Evolutionary conservation across 35 echinoderm and acorn worm species (phyloP), one percentile per base, ranked within the genome.

Genomic region (Lytechinus pictus): DNA sequence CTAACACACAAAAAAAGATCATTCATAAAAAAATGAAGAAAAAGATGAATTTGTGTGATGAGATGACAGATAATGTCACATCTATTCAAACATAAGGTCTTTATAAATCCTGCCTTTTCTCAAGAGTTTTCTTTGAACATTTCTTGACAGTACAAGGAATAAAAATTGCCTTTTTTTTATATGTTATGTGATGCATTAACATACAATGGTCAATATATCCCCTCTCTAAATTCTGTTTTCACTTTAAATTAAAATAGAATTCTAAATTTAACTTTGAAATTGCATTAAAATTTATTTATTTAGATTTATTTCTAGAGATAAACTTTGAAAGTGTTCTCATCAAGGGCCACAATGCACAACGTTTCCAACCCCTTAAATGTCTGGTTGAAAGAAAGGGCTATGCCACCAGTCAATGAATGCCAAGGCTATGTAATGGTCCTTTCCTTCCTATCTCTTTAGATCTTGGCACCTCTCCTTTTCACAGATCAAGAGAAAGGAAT

Each of bases 331-430:
- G 11, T 57, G 55, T 0, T 57, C 55, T 57, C 56, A 58, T 58
- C 56, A 10, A 58, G 56, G 56, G 56, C 56, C 56, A 58, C 4
- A 16, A 5, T 71, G 16, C 61, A 21, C 9, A 5, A 24, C 19
- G 66, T 24, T 79, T 24, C 66, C 66, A 24, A n/a, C 66, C 66
- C 66, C 66, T 79, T 79, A n/a, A 5, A 79, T 24, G 21, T n/a
- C 6, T 16, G n/a, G 16, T 79, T 44, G 19, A 79, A 24, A n/a
- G 19, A 79, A 79, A 79, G 66, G 66, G 66, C 66, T 79, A 79
- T 5, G 66, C 66, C 66, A 79, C 66, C 66, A 79, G n/a, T 79
- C 66, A 79, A 79, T 79, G 66, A 79, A 79, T 79, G 66, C 66
- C 66, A 79, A 79, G 66, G 66, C 66, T 79, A 79, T 24, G 21